Conservation (phyloP, 1,140 invertebrate species). For the Thaumetopoea pityocampa region DNA sequence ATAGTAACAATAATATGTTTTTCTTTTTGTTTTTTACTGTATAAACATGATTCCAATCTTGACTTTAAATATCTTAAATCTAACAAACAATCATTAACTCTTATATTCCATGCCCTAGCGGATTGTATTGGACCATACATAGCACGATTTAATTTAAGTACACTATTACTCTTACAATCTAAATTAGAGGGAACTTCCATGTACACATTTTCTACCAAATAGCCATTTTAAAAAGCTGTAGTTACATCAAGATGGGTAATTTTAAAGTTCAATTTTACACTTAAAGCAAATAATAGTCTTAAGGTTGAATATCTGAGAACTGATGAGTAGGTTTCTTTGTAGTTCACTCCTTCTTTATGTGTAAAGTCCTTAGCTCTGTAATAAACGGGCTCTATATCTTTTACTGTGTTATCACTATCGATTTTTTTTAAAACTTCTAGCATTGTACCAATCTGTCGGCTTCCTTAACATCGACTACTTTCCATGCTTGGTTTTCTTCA, state of each 20-base stretch:
- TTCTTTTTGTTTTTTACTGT: slow-evolving; percentile 26
- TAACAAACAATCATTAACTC: slow-evolving; percentile 29
- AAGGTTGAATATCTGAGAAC: slow-evolving; percentile 21
- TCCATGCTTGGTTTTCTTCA: slow-evolving; percentile 24
- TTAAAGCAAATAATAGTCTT: slow-evolving; percentile 28
- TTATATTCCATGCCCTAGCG: slow-evolving; percentile 20
- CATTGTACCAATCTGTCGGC: slow-evolving; percentile 22
- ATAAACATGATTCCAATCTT: slow-evolving; percentile 41
- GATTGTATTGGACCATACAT: slow-evolving; percentile 27
- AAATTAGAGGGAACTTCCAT: slow-evolving; percentile 19
- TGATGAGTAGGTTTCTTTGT: slow-evolving; percentile 25
- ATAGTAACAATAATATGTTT: slow-evolving; percentile 29
- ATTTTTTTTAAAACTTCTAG: slow-evolving; percentile 28
- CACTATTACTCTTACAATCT: slow-evolving; percentile 22
- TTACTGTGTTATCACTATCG: slow-evolving; percentile 24
- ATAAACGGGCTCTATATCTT: slow-evolving; percentile 18
- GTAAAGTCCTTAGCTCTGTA: slow-evolving; percentile 27
- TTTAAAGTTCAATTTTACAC: slow-evolving; percentile 25
- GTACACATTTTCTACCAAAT: slow-evolving; percentile 19
- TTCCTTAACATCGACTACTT: slow-evolving; percentile 15
- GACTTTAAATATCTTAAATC: slow-evolving; percentile 29
- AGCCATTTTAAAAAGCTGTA: slow-evolving; percentile 27
- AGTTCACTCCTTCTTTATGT: slow-evolving; percentile 29
- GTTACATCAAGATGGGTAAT: slow-evolving; percentile 27
- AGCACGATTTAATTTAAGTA: slow-evolving; percentile 22